A percentile compares a stretch with the other conserved stretches of the same genome.
phyloP scores from a whole-genome alignment of 1,140 invertebrate species.

The Sarcophaga peregrina region DNA sequence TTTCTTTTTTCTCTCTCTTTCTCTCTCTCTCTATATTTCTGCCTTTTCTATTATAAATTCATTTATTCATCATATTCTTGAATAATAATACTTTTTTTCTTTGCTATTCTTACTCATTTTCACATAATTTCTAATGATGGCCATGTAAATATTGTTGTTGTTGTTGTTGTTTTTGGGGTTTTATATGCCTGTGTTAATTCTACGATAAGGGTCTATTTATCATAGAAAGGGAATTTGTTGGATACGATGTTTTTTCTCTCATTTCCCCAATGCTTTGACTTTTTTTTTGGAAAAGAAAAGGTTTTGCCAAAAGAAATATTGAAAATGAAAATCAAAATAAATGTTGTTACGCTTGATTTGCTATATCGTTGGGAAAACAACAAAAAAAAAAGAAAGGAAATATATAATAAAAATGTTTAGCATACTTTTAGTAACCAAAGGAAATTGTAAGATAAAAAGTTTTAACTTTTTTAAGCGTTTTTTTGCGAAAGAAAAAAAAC shows the following conservation, averaged over 20 bases:
- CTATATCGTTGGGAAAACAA: neutral
- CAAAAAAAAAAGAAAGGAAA: neutral
- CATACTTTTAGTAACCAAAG: constrained; percentile 36
- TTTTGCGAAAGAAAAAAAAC: too few relatives aligned
- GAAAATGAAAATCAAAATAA: constrained; percentile 34
- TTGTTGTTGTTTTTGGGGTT: neutral
- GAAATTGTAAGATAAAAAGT: constrained; percentile 28
- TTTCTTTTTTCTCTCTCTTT: neutral
- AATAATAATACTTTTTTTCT: neutral
- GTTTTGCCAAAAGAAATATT: neutral
- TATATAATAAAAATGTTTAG: constrained; percentile 6
- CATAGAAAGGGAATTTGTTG: neutral
- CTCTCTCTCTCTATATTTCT: too few relatives aligned
- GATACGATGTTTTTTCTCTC: too few relatives aligned
- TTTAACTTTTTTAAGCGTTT: neutral
- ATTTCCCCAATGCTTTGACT: too few relatives aligned
- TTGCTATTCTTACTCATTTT: constrained; percentile 29
- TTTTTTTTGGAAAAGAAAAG: neutral
- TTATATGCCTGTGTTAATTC: neutral
- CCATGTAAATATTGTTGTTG: neutral
- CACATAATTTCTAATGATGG: constrained; percentile 34
- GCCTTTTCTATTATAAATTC: constrained; percentile 20
- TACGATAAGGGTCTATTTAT: constrained; percentile 24
- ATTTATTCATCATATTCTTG: constrained; percentile 2
- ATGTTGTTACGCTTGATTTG: constrained; percentile 38